Base-by-base conservation (phyloP, 2,797 vertebrate genomes). In the Harpagifer antarcticus region DNA sequence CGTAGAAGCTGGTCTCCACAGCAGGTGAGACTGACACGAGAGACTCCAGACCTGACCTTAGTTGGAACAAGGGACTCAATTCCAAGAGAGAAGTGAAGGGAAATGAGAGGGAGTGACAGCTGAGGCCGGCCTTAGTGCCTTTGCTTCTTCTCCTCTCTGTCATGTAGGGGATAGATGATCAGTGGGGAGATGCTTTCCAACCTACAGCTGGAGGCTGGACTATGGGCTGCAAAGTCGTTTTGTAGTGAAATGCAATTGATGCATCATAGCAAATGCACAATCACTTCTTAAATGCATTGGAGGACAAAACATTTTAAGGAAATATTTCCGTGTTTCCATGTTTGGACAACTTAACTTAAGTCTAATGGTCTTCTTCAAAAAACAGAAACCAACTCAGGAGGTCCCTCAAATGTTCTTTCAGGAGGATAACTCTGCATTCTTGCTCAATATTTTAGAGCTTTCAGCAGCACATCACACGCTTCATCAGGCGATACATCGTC, bases 11-110 rank as follows among this genome's bases (percentile, higher is more conserved):
- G 44, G 59, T 75, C 71, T 65, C 52, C 71, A 59, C 74, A 89
- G 78, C 81, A 87, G 84, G 83, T 87, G 68, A 86, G 72, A 42
- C 40, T 63, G 67, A 87, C 78, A 80, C 58, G 31, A 77, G 68
- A 76, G 70, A 74, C 81, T 85, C 10, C 78, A 72, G 77, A 76
- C 47, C 9, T 89, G 76, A 85, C 78, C 79, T 81, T 27, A 53
- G 42, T 48, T 45, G 65, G 66, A 86, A 79, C 77, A 61, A 76
- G 64, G 63, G 68, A 44, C 65, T 65, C 76, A 56, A 82, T 85
- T 89, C n/a, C 80, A 72, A 55, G 63, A 67, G 69, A 47, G 72
- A 52, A 61, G 72, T 76, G 74, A 71, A 44, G 50, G 61, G 86
- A 70, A 86, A 79, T 20, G 17, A 56, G 62, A 65, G 79, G 79